These are phyloP conservation scores for Amblyopsis hoosieri DNA, from an alignment of 2,797 vertebrate species.

Conservation along the genomic window DNA sequence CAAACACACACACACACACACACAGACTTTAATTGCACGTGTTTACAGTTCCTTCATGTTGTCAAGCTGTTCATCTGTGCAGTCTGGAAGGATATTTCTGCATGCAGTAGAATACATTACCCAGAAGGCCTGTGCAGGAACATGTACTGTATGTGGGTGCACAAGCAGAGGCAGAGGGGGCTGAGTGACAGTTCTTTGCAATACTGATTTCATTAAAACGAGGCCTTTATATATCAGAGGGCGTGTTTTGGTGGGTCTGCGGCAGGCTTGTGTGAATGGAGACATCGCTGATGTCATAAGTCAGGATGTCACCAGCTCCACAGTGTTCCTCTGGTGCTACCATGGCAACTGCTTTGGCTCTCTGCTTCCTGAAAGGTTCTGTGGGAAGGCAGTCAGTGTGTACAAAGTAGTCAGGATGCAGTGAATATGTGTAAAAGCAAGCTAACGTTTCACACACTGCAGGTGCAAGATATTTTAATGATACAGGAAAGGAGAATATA, in stretches of 20 bases:
- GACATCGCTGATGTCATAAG: slow-evolving; percentile 42
- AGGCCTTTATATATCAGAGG: slow-evolving; percentile 27
- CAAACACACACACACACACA: slow-evolving; percentile 11
- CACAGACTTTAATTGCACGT: neutral
- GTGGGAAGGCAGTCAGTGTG: slow-evolving; percentile 25
- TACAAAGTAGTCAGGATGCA: slow-evolving; percentile 27
- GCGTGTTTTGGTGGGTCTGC: slow-evolving; percentile 40
- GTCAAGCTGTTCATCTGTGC: slow-evolving; percentile 24
- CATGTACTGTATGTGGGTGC: slow-evolving; percentile 52
- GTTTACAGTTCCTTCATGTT: slow-evolving; percentile 1
- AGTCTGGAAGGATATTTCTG: slow-evolving; percentile 25
- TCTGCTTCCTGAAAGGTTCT: slow-evolving; percentile 39
- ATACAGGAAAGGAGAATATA: slow-evolving; percentile 22
- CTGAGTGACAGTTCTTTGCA: slow-evolving; percentile 40
- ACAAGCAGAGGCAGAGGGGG: slow-evolving; percentile 37
- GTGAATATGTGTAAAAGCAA: slow-evolving; percentile 17
- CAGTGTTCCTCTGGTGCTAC: slow-evolving; percentile 57
- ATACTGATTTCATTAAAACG: slow-evolving; percentile 11
- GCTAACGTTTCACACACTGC: slow-evolving; percentile 8
- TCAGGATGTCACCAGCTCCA: slow-evolving; percentile 42
- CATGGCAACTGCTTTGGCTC: slow-evolving; percentile 72
- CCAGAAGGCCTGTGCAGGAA: slow-evolving; percentile 51
- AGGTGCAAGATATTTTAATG: slow-evolving; percentile 33
- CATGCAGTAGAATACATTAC: slow-evolving; percentile 27
- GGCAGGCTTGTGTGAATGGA: slow-evolving; percentile 44